Evolutionary conservation across 2,888 invertebrate genomes (phyloP), one percentile per base, ranked within the genome.

Genomic region (Drosophila suboccidentalis): DNA sequence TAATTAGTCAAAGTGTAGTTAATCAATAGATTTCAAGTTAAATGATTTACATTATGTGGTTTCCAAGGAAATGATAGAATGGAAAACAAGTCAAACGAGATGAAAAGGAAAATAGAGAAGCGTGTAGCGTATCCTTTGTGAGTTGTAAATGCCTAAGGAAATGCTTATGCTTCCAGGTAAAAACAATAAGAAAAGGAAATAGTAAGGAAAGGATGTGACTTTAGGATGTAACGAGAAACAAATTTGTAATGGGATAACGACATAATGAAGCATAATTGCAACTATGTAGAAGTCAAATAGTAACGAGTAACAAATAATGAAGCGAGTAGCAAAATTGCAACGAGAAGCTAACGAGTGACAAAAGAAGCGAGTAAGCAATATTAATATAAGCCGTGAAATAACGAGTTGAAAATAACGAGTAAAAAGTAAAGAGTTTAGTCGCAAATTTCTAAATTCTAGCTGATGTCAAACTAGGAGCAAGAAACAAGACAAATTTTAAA

Each of bases 1-100:
- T 59, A 49, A 49, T 59, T 59, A 38, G 39, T 29, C 17, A 6
- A 41, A 32, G 32, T 39, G 22, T 22, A 38, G 51, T 26, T 22
- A 8, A 38, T 51, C 51, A 51, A 38, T 26, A 6, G 22, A 38
- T 22, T 26, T 38, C n/a, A 19, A 22, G 51, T 38, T 22, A 26
- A 51, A n/a, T 50, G 17, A 50, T 34, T 36, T 36, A 11, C 11
- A 50, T 17, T 17, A n/a, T 41, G 41, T 17, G 17, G 49, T 34
- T 50, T 19, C 10, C 11, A 19, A 8, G 11, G 17, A 9, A 51
- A 38, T 10, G 22, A 36, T 29, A 29, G 4, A n/a, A 38, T 4
- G 5, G 34, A 19, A 50, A n/a, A 19, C 22, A 44, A 44, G 43
- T 44, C 43, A 44, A 44, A 22, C 10, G 5, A 22, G 22, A 22